A percentile compares a stretch with the other conserved stretches of the same genome.
Evolutionary conservation across 2,113 vertebrate genomes (phyloP).

Genomic region (Cinclus cinclus): DNA sequence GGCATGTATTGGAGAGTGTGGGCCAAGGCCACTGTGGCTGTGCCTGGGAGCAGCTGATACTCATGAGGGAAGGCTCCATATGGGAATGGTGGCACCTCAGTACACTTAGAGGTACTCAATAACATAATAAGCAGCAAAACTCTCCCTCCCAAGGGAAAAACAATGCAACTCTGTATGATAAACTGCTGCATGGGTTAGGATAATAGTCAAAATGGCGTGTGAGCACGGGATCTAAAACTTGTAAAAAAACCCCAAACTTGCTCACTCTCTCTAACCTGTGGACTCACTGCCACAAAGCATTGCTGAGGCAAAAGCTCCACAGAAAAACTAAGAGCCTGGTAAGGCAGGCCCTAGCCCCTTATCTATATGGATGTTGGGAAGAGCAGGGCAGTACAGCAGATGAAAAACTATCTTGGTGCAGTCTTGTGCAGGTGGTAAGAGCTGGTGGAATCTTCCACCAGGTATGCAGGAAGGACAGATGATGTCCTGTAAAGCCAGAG

Average conservation of each 20-base stretch:
- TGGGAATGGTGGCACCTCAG: background rate
- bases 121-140: background rate
- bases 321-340: background rate
- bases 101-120: fast-evolving
- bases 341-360: background rate
- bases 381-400: background rate
- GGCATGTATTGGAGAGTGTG: background rate
- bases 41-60: background rate
- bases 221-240: background rate
- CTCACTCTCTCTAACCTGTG: background rate
- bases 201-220: fast-evolving
- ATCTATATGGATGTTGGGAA: background rate
- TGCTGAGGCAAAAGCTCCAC: background rate
- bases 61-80: fast-evolving
- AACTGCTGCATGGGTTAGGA: background rate
- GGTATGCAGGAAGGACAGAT: background rate
- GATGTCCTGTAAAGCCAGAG: fast-evolving
- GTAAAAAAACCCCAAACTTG: background rate
- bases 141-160: background rate
- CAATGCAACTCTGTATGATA: background rate
- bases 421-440: background rate
- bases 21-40: background rate
- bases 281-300: background rate
- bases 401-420: background rate
- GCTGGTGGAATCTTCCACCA: background rate